These are phyloP conservation scores for Drosophila siamana DNA, from an alignment of 2,888 invertebrate genomes.

Conservation along the genomic window DNA sequence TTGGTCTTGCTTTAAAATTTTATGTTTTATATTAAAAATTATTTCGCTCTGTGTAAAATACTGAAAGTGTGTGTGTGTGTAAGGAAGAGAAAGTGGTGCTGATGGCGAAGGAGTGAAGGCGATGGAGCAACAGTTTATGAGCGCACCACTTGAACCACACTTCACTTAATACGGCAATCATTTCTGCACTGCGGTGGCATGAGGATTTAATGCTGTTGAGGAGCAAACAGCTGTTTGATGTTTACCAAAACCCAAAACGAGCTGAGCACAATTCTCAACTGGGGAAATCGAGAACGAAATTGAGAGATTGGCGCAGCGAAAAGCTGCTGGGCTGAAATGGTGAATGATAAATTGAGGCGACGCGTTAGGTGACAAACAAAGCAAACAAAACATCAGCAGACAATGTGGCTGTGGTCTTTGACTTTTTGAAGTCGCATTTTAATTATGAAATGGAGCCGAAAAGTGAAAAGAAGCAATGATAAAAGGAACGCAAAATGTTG, in stretches of 20 bases:
- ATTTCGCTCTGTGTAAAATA: background rate
- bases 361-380: background rate
- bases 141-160: slow-evolving; percentile 7
- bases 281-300: slow-evolving; percentile 5
- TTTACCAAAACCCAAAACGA: slow-evolving; percentile 11
- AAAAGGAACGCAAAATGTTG: background rate
- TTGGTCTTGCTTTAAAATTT: too few relatives aligned
- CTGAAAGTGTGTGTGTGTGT: background rate
- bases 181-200: slow-evolving; percentile 20
- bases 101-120: background rate
- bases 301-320: slow-evolving; percentile 4
- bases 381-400: slow-evolving; percentile 6
- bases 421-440: slow-evolving; percentile 17
- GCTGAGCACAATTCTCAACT: slow-evolving; percentile 4
- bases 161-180: slow-evolving; percentile 34
- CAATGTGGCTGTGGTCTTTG: slow-evolving; percentile 7
- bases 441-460: slow-evolving; percentile 27
- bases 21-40: background rate
- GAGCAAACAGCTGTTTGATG: slow-evolving; percentile 35
- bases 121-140: slow-evolving; percentile 36
- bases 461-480: background rate
- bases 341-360: slow-evolving; percentile 1
- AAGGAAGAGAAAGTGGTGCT: background rate
- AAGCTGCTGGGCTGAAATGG: slow-evolving; percentile 6
- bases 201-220: slow-evolving; percentile 11